phyloP scores from a whole-genome alignment of 2,113 vertebrate species.

The Mugil cephalus region DNA sequence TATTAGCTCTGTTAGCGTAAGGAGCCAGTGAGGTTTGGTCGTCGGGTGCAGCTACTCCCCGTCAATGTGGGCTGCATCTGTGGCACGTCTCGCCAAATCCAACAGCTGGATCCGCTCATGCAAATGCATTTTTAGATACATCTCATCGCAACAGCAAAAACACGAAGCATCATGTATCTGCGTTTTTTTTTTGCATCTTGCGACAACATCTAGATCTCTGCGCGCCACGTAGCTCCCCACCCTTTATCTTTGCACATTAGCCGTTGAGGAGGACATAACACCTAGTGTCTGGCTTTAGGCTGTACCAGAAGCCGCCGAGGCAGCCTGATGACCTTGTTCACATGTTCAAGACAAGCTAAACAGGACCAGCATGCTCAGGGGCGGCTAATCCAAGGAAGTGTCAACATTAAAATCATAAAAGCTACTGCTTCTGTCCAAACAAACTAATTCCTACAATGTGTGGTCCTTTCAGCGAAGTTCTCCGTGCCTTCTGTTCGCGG shows the following conservation, averaged over 20 bases:
- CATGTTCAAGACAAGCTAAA: conserved; percentile 40
- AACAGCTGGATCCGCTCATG: conserved; percentile 57
- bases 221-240: not conserved
- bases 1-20: conserved; percentile 25
- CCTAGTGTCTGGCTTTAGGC: not conserved
- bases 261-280: not conserved
- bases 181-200: conserved; percentile 3
- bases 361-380: not conserved
- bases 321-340: conserved; percentile 33
- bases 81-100: conserved; percentile 50
- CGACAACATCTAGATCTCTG: not conserved
- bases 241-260: not conserved
- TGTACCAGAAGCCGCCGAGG: not conserved
- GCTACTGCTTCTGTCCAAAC: conserved; percentile 17
- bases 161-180: conserved; percentile 1
- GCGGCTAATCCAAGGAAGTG: conserved; percentile 33
- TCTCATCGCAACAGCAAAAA: conserved; percentile 35
- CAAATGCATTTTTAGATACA: conserved; percentile 41
- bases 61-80: conserved; percentile 63
- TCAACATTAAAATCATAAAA: conserved; percentile 29
- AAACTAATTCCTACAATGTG: conserved; percentile 15
- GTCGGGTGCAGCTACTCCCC: conserved; percentile 30
- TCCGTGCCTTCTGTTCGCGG: not conserved
- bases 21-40: conserved; percentile 38
- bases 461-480: not conserved